Evolutionary conservation across 2,113 vertebrate genomes (phyloP).

Genomic region (Oncorhynchus masou): DNA sequence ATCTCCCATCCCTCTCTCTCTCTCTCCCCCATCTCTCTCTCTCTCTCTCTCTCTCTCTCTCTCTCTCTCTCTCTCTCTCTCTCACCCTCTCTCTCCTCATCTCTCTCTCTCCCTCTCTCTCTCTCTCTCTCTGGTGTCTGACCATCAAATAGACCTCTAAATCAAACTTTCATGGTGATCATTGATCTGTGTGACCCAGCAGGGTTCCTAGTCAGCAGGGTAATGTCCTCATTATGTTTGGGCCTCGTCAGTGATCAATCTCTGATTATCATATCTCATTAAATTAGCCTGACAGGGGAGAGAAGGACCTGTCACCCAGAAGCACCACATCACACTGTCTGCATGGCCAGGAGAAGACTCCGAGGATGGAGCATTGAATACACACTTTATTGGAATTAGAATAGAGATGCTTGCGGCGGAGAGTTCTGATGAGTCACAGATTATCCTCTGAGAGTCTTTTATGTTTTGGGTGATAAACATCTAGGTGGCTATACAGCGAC

Average conservation of each 20-base stretch:
- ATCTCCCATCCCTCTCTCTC: no score
- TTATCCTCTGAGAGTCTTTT: no score
- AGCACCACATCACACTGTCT: not conserved
- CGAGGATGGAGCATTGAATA: no score
- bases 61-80: not conserved
- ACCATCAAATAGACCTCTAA: constrained; percentile 52
- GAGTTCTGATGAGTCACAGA: no score
- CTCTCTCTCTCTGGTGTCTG: constrained; percentile 18
- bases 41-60: not conserved
- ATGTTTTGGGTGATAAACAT: no score
- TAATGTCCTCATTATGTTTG: constrained; percentile 74
- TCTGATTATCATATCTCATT: constrained; percentile 73
- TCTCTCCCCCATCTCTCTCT: no score
- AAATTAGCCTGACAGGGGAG: constrained; percentile 64
- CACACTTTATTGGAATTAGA: no score
- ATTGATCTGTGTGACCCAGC: constrained; percentile 60
- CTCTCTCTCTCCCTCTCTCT: not conserved
- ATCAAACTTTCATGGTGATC: constrained; percentile 59
- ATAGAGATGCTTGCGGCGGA: no score
- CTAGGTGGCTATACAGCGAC: no score
- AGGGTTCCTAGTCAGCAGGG: constrained; percentile 62
- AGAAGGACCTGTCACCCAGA: constrained; percentile 62
- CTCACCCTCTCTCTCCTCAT: not conserved
- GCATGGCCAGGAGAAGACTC: not conserved
- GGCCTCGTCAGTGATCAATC: constrained; percentile 64